A percentile compares a stretch with the other conserved stretches of the same genome.
These are phyloP conservation scores for Mystacides longicornis DNA, from an alignment of 2,888 invertebrate species.

Conservation along the genomic window DNA sequence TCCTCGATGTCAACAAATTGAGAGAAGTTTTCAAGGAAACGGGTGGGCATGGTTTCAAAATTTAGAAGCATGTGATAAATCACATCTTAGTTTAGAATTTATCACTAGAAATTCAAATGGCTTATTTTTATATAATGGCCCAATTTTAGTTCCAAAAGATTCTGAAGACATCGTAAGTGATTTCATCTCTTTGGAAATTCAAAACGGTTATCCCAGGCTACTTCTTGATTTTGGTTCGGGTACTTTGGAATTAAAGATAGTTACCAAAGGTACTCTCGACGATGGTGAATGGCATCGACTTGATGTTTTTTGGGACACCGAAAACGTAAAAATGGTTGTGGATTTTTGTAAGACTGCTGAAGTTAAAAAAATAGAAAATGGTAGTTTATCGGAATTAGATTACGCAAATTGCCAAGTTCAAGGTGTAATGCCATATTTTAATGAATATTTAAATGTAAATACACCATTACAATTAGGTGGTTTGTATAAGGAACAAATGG, in stretches of 20 bases:
- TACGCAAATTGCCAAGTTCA: conserved; percentile 83
- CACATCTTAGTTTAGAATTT: conserved; percentile 93
- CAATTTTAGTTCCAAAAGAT: conserved; percentile 85
- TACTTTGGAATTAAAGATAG: conserved; percentile 75
- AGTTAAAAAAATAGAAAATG: conserved; percentile 83
- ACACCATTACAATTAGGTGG: conserved; percentile 93
- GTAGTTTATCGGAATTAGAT: conserved; percentile 80
- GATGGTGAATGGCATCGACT: conserved; percentile 98
- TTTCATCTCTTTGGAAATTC: conserved; percentile 89
- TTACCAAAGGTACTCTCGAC: conserved; percentile 77
- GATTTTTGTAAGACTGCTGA: conserved; percentile 88
- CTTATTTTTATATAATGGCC: conserved; percentile 91
- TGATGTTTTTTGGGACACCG: conserved; percentile 92
- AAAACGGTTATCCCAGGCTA: conserved; percentile 82
- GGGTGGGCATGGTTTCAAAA: conserved; percentile 99
- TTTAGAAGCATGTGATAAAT: conserved; percentile 91
- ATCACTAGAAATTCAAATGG: conserved; percentile 88
- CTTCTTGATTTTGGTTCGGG: conserved; percentile 93
- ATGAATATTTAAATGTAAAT: conserved; percentile 92
- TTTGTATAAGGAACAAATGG: conserved; percentile 80
- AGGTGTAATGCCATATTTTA: conserved; percentile 87
- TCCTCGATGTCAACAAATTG: conserved; percentile 94
- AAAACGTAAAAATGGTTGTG: conserved; percentile 85
- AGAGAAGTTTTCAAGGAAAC: conserved; percentile 86
- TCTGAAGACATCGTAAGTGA: conserved; percentile 88